Base-by-base conservation (phyloP, 2,888 invertebrate genomes). In the Catonia carolina region DNA sequence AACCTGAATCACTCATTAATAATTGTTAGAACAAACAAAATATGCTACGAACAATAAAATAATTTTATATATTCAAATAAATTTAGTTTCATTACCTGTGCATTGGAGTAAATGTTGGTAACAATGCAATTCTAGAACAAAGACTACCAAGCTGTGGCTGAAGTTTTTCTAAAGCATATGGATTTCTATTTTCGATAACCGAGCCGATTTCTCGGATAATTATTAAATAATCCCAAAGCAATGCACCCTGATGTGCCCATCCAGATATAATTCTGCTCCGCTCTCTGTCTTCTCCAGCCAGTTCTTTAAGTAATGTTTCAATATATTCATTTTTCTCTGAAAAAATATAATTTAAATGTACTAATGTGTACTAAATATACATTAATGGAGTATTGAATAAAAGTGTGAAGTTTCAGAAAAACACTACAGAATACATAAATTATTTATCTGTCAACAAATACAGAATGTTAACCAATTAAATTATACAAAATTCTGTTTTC, bases 171-270 rank as follows among this genome's bases (percentile, higher is more conserved):
- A 79, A 63, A 59, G 76, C 75, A 60, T 72, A 73, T 10, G 67
- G 64, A 15, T 66, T 64, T 39, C 70, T 69, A 52, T 71, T 59
- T 14, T 72, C 64, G 1, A 64, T 62, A 55, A 69, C 67, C 74
- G 83, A 81, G 23, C 62, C 56, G 20, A 66, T 62, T 22, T 66
- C 64, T 17, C 75, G 75, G 41, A 79, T 81, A 1, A 89, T 79
- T 31, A 79, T 79, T 63, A 89, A 77, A 65, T 86, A 91, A 65
- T 85, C 84, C 66, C 84, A 75, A 37, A 85, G 75, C 31, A 89
- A 81, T 64, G 82, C 80, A 0, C 89, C 90, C 57, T 86, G 86
- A 61, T 74, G 75, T 55, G 77, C 73, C 90, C 90, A 90, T 62
- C 84, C 84, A 18, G 41, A 35, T 8, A 64, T 56, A 14, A 54